Percentiles rank a stretch among this genome's conserved stretches.
phyloP scores from a whole-genome alignment of 92 coral and sea anemone genomes.

The Porites cylindrica region DNA sequence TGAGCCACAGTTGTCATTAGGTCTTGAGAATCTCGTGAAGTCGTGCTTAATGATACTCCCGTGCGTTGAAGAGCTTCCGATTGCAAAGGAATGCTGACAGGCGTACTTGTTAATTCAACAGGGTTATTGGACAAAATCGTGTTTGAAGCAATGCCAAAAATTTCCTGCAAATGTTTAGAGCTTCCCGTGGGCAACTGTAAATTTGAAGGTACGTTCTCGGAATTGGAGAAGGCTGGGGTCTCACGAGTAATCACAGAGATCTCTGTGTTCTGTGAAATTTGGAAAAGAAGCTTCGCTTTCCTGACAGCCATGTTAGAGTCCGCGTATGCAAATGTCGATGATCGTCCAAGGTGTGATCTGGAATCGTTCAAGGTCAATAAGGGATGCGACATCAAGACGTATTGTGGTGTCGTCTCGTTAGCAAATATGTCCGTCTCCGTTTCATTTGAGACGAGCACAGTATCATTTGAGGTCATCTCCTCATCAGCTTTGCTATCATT shows the following conservation, averaged over 20 bases:
- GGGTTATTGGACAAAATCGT: background rate
- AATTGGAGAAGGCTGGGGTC: background rate
- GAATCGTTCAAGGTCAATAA: conserved; percentile 69
- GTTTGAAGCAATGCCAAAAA: background rate
- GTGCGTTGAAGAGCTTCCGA: background rate
- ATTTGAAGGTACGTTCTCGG: background rate
- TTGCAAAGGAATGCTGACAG: background rate
- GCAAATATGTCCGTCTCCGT: conserved; percentile 96
- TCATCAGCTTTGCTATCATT: conserved; percentile 77
- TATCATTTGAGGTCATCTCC: conserved; percentile 97
- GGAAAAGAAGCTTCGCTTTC: background rate
- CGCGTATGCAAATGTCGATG: conserved; percentile 43
- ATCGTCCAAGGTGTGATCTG: conserved; percentile 60
- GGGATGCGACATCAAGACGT: conserved; percentile 79
- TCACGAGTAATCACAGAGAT: background rate
- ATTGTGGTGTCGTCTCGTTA: conserved; percentile 94
- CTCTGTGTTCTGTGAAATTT: background rate
- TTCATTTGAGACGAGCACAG: conserved; percentile 96
- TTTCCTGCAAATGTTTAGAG: background rate
- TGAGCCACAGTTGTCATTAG: background rate
- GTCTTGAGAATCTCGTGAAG: background rate
- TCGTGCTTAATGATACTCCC: background rate
- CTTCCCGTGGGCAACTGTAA: background rate
- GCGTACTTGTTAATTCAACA: background rate
- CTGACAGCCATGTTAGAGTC: background rate